Percentiles rank a stretch among this genome's conserved stretches.
Evolutionary conservation across 2,113 vertebrate genomes (phyloP).

Genomic region (Bettongia penicillata): DNA sequence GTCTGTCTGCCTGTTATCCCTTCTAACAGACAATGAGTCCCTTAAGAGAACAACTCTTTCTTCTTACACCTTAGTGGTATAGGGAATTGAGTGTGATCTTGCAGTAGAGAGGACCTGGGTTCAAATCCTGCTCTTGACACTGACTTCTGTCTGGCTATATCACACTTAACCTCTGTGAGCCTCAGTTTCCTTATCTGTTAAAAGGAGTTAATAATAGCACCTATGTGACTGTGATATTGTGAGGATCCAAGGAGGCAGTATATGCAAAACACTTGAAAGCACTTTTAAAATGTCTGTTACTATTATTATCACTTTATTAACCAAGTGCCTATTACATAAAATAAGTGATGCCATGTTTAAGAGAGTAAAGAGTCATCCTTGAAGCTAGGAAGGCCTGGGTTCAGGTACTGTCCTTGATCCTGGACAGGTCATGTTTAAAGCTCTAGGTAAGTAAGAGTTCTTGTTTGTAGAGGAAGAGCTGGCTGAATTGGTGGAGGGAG

Average conservation of each 20-base stretch:
- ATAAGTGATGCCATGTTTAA: neutral
- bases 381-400: neutral
- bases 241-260: too few species aligned
- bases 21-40: neutral
- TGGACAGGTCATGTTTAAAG: neutral
- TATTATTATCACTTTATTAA: neutral
- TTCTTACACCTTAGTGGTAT: neutral
- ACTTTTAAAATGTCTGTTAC: too few species aligned
- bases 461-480: neutral
- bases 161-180: neutral
- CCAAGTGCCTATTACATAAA: neutral
- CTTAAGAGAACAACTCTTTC: neutral
- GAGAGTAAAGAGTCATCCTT: neutral
- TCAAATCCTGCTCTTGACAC: neutral
- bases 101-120: neutral
- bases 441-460: neutral
- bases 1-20: too few species aligned
- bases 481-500: neutral
- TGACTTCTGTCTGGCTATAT: too few species aligned
- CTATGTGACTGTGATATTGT: neutral
- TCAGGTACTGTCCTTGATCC: neutral
- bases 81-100: neutral
- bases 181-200: neutral
- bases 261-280: too few species aligned
- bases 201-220: too few species aligned